A percentile compares a stretch with the other conserved stretches of the same genome.
Conservation (phyloP, 2,888 invertebrate species). For the Tethea ocularis region DNA sequence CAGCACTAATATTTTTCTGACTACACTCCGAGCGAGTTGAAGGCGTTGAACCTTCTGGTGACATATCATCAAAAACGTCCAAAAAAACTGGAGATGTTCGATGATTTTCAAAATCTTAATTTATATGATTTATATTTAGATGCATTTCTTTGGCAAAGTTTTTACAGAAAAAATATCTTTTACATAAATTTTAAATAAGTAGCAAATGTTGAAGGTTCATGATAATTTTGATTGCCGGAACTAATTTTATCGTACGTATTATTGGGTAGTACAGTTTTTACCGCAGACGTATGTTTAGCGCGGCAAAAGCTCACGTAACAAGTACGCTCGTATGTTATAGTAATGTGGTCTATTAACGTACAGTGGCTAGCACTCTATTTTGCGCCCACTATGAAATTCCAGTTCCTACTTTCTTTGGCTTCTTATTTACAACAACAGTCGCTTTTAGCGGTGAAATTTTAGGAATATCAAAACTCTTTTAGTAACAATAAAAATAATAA, state of each 20-base stretch:
- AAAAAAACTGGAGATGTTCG: conserved; percentile 78
- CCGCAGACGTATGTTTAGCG: background rate
- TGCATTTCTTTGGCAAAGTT: too few species aligned
- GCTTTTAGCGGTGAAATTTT: background rate
- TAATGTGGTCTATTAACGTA: conserved; percentile 3
- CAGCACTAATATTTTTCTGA: conserved; percentile 70
- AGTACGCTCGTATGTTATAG: conserved; percentile 1
- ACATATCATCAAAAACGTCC: conserved; percentile 86
- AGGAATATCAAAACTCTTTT: background rate
- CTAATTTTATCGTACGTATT: too few species aligned
- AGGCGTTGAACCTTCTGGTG: conserved; percentile 86
- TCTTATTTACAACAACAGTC: background rate
- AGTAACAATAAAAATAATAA: background rate
- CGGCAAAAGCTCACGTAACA: background rate
- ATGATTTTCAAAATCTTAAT: conserved; percentile 90
- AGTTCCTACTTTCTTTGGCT: background rate
- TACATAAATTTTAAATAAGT: too few species aligned
- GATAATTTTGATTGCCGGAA: too few species aligned
- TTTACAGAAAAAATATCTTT: too few species aligned
- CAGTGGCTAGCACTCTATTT: conserved; percentile 1
- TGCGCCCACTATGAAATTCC: background rate
- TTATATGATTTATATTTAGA: too few species aligned
- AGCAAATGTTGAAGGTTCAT: too few species aligned
- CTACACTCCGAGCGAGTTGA: conserved; percentile 81
- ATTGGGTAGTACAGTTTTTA: too few species aligned